Conservation (phyloP, 2,888 invertebrate genomes). For the Leptinotarsa peninsularis region DNA sequence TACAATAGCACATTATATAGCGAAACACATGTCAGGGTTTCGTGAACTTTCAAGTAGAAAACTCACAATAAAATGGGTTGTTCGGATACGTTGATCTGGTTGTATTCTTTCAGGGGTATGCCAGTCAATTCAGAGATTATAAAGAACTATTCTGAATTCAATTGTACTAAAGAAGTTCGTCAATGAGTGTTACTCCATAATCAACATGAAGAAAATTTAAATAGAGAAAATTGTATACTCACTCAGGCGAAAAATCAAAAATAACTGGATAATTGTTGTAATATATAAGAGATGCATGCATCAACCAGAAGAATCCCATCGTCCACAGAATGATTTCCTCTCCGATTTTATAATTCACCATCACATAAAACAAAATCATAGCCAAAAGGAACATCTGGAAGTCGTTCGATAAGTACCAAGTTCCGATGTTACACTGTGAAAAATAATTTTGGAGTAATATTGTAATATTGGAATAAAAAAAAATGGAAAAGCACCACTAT, state of each 20-base stretch:
- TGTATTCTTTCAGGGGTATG: no score
- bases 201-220: accelerated
- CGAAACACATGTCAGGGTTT: no score
- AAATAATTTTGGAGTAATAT: not conserved
- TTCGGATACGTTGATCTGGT: no score
- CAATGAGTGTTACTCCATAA: no score
- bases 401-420: conserved; percentile 2
- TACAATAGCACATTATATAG: no score
- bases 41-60: no score
- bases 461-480: no score
- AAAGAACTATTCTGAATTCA: no score
- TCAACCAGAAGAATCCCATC: not conserved
- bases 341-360: not conserved
- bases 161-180: no score
- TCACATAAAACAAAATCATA: not conserved
- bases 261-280: conserved; percentile 1
- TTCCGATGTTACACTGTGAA: conserved; percentile 1
- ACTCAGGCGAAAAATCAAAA: not conserved
- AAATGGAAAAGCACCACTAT: no score
- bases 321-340: not conserved
- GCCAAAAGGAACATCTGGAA: not conserved
- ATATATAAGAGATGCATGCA: not conserved
- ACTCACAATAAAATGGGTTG: no score
- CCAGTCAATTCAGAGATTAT: no score
- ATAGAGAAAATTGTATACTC: not conserved